Conservation (phyloP, 2,888 invertebrate genomes). For the Capitulum mitella region DNA sequence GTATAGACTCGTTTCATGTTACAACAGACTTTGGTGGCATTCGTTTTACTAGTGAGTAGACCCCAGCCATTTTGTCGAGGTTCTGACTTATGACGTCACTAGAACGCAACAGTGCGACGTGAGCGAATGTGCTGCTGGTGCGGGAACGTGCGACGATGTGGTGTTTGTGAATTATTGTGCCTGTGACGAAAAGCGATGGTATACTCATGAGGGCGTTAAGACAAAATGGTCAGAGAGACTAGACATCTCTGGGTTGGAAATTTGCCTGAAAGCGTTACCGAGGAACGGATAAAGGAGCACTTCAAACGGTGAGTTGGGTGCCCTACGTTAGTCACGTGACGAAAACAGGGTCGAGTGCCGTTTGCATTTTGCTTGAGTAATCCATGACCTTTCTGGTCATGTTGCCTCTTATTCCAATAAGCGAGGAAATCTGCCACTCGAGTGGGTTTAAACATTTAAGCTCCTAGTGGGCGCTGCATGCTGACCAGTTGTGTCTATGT, state of each 20-base stretch:
- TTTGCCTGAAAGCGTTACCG: constrained; percentile 98
- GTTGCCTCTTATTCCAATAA: too few species aligned
- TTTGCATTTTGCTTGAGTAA: too few species aligned
- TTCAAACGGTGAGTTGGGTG: constrained; percentile 90
- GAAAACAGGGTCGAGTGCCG: too few species aligned
- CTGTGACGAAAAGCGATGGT: constrained; percentile 25
- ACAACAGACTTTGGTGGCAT: too few species aligned
- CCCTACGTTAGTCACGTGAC: too few species aligned
- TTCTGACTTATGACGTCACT: constrained; percentile 8
- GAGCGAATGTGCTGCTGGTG: constrained; percentile 16
- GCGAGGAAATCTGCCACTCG: too few species aligned
- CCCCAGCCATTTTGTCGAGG: background rate
- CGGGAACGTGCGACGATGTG: constrained; percentile 22
- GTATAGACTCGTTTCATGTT: background rate
- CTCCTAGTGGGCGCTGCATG: too few species aligned
- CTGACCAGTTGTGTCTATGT: too few species aligned
- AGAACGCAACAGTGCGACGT: constrained; percentile 23
- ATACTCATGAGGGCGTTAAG: constrained; percentile 47
- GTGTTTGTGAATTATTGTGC: constrained; percentile 23
- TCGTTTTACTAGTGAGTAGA: background rate
- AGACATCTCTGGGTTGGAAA: constrained; percentile 99
- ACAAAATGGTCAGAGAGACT: constrained; percentile 99
- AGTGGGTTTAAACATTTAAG: too few species aligned
- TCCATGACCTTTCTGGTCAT: too few species aligned
- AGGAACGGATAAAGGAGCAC: constrained; percentile 93